Evolutionary conservation across 2,797 vertebrate species (phyloP).

Genomic region (Furcifer pardalis): DNA sequence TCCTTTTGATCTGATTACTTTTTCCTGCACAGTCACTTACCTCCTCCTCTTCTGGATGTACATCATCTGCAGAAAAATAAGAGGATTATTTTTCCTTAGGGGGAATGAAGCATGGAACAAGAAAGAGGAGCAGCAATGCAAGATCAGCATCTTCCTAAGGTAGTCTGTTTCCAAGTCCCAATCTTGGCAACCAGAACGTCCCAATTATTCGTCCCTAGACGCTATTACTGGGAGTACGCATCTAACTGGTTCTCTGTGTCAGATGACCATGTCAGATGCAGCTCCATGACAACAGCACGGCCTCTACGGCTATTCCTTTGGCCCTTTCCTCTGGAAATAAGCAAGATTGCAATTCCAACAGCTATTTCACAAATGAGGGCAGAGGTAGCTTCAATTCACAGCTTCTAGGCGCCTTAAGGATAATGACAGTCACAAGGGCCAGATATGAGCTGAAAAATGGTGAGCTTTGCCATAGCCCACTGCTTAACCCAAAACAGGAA

Average conservation of each 20-base stretch:
- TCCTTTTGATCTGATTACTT: background rate
- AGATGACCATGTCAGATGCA: background rate
- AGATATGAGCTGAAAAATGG: background rate
- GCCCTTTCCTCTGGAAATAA: background rate
- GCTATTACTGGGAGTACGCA: background rate
- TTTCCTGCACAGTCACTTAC: slow-evolving; percentile 59
- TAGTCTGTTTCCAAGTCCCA: background rate
- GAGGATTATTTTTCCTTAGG: background rate
- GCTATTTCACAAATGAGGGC: background rate
- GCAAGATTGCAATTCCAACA: background rate
- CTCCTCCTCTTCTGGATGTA: slow-evolving; percentile 79
- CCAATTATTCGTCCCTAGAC: background rate
- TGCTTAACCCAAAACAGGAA: background rate
- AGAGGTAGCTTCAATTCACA: background rate
- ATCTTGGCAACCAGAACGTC: background rate
- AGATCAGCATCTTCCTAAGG: background rate
- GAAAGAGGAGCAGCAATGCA: background rate
- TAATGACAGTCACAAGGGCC: background rate
- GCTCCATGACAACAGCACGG: background rate
- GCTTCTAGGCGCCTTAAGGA: background rate
- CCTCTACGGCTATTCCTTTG: background rate
- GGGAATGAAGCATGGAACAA: slow-evolving; percentile 16
- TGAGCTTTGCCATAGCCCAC: background rate
- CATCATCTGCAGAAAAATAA: slow-evolving; percentile 71
- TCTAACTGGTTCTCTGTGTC: background rate